phyloP scores from a whole-genome alignment of 2,113 vertebrate species.

The Notothenia rossii region DNA sequence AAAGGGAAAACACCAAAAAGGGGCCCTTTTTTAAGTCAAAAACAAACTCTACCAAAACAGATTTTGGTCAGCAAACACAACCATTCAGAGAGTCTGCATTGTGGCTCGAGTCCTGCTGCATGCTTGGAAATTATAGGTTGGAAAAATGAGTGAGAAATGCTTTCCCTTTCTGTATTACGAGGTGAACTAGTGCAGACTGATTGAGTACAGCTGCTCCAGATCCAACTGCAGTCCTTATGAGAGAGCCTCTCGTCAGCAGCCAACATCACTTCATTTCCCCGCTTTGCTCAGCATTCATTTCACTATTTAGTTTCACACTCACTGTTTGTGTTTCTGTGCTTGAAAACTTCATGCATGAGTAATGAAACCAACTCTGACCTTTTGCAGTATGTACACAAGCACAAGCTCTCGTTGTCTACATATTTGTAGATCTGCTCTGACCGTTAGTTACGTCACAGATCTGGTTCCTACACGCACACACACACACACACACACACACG shows the following conservation, averaged over 20 bases:
- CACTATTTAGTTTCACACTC: not conserved
- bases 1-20: too few species aligned
- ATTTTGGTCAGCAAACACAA: slow-evolving; percentile 3
- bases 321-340: not conserved
- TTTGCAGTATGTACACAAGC: slow-evolving; percentile 3
- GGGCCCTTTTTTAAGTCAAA: not conserved
- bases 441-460: slow-evolving; percentile 15
- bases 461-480: not conserved
- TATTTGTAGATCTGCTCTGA: slow-evolving; percentile 5
- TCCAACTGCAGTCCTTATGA: not conserved
- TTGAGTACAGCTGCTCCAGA: not conserved
- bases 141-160: slow-evolving; percentile 1
- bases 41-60: slow-evolving; percentile 18
- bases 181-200: slow-evolving; percentile 12
- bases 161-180: slow-evolving; percentile 8
- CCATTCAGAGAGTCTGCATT: slow-evolving; percentile 6
- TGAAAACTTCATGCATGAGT: slow-evolving; percentile 3
- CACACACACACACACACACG: not conserved
- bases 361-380: slow-evolving; percentile 28
- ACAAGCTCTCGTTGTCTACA: not conserved
- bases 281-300: not conserved
- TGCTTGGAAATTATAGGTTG: not conserved
- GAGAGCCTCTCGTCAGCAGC: not conserved
- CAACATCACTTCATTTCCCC: not conserved
- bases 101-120: not conserved